A percentile compares a stretch with the other conserved stretches of the same genome.
Conservation (phyloP, 2,797 vertebrate species). For the Threskiornis aethiopicus region DNA sequence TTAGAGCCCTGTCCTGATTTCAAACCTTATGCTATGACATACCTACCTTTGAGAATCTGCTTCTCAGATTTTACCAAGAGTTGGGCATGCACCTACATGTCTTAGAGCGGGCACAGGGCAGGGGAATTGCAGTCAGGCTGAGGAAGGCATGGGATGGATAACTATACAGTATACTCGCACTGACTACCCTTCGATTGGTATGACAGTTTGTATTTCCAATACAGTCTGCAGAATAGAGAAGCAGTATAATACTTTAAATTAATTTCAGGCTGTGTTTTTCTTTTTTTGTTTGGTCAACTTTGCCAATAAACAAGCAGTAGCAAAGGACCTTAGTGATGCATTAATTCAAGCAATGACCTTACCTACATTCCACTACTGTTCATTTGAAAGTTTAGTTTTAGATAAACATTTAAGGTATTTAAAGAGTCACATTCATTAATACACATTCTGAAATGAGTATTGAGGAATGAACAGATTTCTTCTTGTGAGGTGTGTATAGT, state of each 20-base stretch:
- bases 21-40: background rate
- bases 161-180: background rate
- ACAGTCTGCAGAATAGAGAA: background rate
- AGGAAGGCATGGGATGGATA: background rate
- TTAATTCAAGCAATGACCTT: background rate
- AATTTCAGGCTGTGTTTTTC: background rate
- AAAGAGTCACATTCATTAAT: background rate
- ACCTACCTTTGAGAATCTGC: background rate
- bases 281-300: background rate
- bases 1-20: background rate
- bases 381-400: background rate
- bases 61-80: background rate
- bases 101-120: background rate
- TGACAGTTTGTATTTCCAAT: background rate
- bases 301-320: background rate
- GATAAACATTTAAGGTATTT: background rate
- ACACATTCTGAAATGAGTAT: background rate
- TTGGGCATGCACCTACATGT: accelerated
- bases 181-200: accelerated
- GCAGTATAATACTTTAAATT: background rate
- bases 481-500: background rate
- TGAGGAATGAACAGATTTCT: background rate
- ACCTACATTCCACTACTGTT: background rate
- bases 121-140: background rate
- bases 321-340: background rate